Evolutionary conservation across 2,888 invertebrate species (phyloP), one percentile per base, ranked within the genome.

Genomic region (Mesorhabditis sp.): DNA sequence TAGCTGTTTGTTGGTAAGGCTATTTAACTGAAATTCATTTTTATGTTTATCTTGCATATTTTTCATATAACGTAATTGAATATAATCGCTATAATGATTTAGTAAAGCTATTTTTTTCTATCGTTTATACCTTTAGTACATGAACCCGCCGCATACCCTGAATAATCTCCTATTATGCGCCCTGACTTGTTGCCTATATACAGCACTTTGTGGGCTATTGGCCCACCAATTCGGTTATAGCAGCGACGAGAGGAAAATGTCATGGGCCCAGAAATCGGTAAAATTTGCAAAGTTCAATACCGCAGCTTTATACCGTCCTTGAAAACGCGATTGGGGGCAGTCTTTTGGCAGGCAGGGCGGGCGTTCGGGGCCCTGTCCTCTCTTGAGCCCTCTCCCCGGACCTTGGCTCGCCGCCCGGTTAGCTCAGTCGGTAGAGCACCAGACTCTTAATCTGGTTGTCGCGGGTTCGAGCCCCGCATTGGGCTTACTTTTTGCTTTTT

Each of bases 381-480:
- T 28, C 28, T 28, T 28, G 28, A 28, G 28, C 28, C 28, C 28
- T 28, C 28, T 28, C 28, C 28, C 2, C 28, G 1, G 28, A 1
- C 28, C 1, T 28, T 28, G 28, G 28, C 28, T 28, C 28, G 28
- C 28, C 28, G 80, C 77, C 79, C 80, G 80, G 81, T 82, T 82
- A 82, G 80, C 82, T 82, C 81, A 82, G 82, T 81, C 80, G 80
- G 81, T 81, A 81, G 81, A 81, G 81, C 81, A 81, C 81, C 81
- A 81, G 80, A 81, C 81, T 81, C 81, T 81, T 81, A 81, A 81
- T 80, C 81, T 81, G 81, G 81, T 76, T 80, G 80, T 80, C 81
- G 80, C 80, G 82, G 82, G 80, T 82, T 82, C 80, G 82, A 82
- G 82, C 80, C 82, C 80, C 82, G 80, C 80, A 80, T 81, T 76